Conservation (phyloP, 1,140 invertebrate genomes). For the Panulirus ornatus region DNA sequence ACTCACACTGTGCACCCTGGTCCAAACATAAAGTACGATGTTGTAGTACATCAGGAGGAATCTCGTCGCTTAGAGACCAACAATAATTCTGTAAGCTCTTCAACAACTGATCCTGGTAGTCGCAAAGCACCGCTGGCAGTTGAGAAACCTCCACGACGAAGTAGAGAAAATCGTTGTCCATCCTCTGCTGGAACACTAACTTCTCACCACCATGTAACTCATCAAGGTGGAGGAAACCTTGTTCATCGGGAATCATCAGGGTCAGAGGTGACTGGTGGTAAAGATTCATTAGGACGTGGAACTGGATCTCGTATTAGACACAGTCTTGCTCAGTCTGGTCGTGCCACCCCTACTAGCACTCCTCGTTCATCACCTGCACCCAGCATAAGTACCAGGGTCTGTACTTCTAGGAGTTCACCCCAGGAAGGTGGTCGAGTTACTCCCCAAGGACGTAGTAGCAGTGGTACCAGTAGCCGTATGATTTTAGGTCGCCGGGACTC, state of each 20-base stretch:
- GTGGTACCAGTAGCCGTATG: slow-evolving; percentile 1
- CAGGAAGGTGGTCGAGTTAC: slow-evolving; percentile 28
- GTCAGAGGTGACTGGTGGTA: slow-evolving; percentile 26
- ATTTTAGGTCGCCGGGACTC: slow-evolving; percentile 49
- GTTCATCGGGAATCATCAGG: slow-evolving; percentile 19
- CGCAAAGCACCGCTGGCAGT: not conserved
- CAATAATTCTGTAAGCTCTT: not conserved
- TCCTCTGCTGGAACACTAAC: not conserved
- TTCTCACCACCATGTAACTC: not conserved
- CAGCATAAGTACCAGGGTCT: slow-evolving; percentile 45
- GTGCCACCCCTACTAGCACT: slow-evolving; percentile 52
- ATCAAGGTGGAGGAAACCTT: not conserved
- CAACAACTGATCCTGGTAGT: not conserved
- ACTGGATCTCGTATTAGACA: slow-evolving; percentile 15
- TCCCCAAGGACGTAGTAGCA: slow-evolving; percentile 29
- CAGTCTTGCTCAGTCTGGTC: slow-evolving; percentile 17
- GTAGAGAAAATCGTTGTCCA: slow-evolving; percentile 24
- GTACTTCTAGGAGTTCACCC: not conserved
- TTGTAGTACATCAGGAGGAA: slow-evolving; percentile 66
- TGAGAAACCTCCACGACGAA: slow-evolving; percentile 56
- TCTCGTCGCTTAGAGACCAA: slow-evolving; percentile 21
- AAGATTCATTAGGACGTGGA: slow-evolving; percentile 46
- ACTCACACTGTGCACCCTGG: slow-evolving; percentile 70
- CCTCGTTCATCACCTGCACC: slow-evolving; percentile 56
- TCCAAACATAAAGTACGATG: slow-evolving; percentile 74